Evolutionary conservation across 1,140 invertebrate genomes (phyloP), one percentile per base, ranked within the genome.

Genomic region (Chironomus tepperi): DNA sequence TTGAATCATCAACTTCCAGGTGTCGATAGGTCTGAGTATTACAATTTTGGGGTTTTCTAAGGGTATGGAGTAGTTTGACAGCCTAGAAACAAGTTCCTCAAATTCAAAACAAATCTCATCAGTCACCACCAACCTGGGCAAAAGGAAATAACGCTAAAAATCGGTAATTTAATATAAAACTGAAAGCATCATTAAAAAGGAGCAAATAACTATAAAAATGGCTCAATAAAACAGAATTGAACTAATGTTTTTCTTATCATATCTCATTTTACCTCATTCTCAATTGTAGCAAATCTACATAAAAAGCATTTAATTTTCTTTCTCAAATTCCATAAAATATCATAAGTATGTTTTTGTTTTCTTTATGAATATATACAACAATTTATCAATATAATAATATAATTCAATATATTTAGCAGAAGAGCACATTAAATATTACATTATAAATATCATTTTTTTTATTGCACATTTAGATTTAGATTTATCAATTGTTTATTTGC

Each of bases 391-490:
- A 57, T 12, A 34, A 34, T 34, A 34, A 34, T 34, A 34, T 34
- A 34, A 34, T n/a, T 34, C 24, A 47, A 15, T 47, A 57, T 57
- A n/a, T n/a, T n/a, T 12, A 57, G 47, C 47, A 34, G 47, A 57
- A 57, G 47, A 57, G 47, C 47, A 57, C 47, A 57, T 57, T 34
- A n/a, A 57, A 57, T 57, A 57, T 57, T 57, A 57, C 47, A 57
- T 57, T 57, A 57, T 57, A 57, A 57, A 57, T 57, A 57, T 57
- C 47, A 57, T 57, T n/a, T n/a, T 47, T 47, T 12, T 57, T 57
- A 57, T 57, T 57, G 47, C 47, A 57, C 47, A 57, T 57, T 57
- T 57, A 57, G 47, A 57, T 57, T 57, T 57, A 57, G 47, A 57
- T 57, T 57, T 57, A 34, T 34, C 24, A 34, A 34, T 34, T 34